A percentile compares a stretch with the other conserved stretches of the same genome.
Evolutionary conservation across 2,888 invertebrate species (phyloP).

Genomic region (Archaeoteleia sp.): DNA sequence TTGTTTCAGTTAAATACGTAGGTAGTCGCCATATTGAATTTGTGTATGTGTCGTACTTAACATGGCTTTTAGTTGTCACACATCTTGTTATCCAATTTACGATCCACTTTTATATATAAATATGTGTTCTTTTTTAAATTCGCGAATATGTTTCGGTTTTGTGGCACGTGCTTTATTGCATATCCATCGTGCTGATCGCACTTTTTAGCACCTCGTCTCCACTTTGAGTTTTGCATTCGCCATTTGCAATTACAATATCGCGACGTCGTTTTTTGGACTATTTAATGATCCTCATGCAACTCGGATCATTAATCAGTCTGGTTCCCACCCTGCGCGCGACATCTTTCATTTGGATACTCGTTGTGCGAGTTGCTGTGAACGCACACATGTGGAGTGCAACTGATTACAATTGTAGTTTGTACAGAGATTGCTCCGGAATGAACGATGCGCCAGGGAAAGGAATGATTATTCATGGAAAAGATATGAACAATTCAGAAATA

Average conservation of each 20-base stretch:
- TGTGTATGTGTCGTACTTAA: too few relatives aligned
- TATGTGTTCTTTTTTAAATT: too few relatives aligned
- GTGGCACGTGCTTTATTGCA: too few relatives aligned
- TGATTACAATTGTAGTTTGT: constrained; percentile 43
- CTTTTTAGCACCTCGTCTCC: too few relatives aligned
- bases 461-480: constrained; percentile 47
- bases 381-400: constrained; percentile 28
- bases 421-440: constrained; percentile 39
- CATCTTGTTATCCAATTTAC: too few relatives aligned
- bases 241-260: constrained; percentile 38
- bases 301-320: constrained; percentile 44
- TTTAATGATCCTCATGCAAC: constrained; percentile 40
- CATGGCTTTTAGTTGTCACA: too few relatives aligned
- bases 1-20: too few relatives aligned
- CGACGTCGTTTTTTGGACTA: constrained; percentile 29
- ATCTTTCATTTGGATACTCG: constrained; percentile 39
- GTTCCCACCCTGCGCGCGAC: constrained; percentile 40
- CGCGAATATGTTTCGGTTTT: too few relatives aligned
- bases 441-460: constrained; percentile 43
- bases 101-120: too few relatives aligned
- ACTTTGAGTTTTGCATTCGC: constrained; percentile 25
- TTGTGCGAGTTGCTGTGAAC: constrained; percentile 30
- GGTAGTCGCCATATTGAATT: too few relatives aligned
- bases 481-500: constrained; percentile 36
- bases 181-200: too few relatives aligned